Conservation (phyloP, 1,140 invertebrate genomes). For the Propsilocerus akamusi region DNA sequence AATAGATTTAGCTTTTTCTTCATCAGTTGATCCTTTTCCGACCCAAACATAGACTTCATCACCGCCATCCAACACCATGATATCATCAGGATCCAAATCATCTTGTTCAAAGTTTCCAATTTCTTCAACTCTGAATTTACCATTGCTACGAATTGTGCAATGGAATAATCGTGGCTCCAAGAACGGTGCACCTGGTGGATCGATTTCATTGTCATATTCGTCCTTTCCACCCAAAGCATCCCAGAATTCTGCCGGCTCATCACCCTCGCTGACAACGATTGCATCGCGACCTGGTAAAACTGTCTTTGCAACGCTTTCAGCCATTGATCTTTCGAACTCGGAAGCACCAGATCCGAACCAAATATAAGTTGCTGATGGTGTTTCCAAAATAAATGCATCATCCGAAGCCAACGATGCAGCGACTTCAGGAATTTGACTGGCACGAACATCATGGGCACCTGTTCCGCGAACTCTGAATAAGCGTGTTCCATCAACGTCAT, state of each 20-base stretch:
- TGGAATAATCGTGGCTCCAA: conserved; percentile 42
- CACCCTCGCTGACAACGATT: conserved; percentile 39
- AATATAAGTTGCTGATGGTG: conserved; percentile 32
- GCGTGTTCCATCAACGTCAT: conserved; percentile 36
- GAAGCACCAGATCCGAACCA: conserved; percentile 51
- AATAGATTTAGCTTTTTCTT: conserved; percentile 34
- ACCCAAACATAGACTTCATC: conserved; percentile 59
- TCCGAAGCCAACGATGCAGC: conserved; percentile 44
- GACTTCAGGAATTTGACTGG: conserved; percentile 38
- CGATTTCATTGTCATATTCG: conserved; percentile 29
- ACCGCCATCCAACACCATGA: conserved; percentile 53
- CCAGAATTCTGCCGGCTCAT: conserved; percentile 60
- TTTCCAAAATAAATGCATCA: conserved; percentile 49
- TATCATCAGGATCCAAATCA: conserved; percentile 57
- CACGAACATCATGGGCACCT: conserved; percentile 37
- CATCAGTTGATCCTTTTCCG: conserved; percentile 44
- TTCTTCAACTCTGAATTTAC: conserved; percentile 48
- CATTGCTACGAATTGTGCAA: conserved; percentile 33
- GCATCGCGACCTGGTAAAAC: conserved; percentile 33
- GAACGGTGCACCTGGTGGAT: conserved; percentile 21
- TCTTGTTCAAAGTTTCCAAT: conserved; percentile 39
- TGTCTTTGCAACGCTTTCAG: conserved; percentile 27
- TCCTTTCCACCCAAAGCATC: conserved; percentile 42
- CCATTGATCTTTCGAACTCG: conserved; percentile 43
- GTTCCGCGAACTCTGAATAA: conserved; percentile 45